Base-by-base conservation (phyloP, 2,797 vertebrate species). In the Crenichthys baileyi region DNA sequence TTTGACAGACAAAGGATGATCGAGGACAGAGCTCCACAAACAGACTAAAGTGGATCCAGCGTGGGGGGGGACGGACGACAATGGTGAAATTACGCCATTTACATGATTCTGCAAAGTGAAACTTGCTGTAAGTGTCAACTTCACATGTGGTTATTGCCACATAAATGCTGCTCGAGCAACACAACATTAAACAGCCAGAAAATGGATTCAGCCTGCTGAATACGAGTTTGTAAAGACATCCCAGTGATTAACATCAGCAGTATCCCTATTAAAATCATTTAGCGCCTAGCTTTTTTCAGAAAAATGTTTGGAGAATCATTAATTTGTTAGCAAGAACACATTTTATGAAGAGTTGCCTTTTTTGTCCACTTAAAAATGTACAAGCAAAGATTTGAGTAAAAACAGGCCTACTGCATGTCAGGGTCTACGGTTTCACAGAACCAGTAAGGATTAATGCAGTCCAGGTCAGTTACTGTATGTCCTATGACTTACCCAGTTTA, bases 1-100 rank as follows among this genome's bases (percentile, higher is more conserved):
- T 91, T 92, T 91, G 93, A 93, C 91, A 94, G 91, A 95, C 92
- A 94, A 95, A 94, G 93, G 91, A 87, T 87, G 87, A 91, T 87
- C 4, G 87, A 89, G 87, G 88, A 90, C 76, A 76, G 79, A 88
- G 86, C 89, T 90, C 80, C 65, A 87, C 90, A 91, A 89, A 88
- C 89, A 89, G 55, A 83, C 87, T 94, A 91, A 90, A 94, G 92
- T 87, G 89, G 90, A 77, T 89, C 78, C 90, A 90, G 89, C 91
- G 85, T 46, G 12, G 41, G 67, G 41, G 63, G 63, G 80, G 91
- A 86, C 89, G 83, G 91, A 84, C 84, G 79, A 76, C 81, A 65
- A 84, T 31, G 67, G 77, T 22, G 77, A 84, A 82, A 90, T 90
- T 58, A 87, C 89, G 50, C 85, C 82, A 80, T 90, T 92, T 81